Base-by-base conservation (phyloP, 2,888 invertebrate species). In the Agonopterix arenella region DNA sequence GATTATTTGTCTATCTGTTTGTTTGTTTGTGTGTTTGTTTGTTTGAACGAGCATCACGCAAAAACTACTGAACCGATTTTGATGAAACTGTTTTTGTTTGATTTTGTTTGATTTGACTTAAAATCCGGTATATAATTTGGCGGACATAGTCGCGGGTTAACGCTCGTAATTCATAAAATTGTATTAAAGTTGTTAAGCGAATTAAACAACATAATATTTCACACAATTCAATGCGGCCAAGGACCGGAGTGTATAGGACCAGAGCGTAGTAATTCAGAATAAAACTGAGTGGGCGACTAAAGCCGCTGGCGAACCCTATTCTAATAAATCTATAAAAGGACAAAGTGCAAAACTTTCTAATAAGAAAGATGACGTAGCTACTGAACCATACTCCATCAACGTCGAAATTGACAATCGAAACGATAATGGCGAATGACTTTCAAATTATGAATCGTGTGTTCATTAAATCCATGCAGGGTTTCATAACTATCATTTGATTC, bases 401-500 rank as follows among this genome's bases (percentile, higher is more conserved):
- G 53, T 52, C 51, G 46, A 37, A 52, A 50, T 52, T 53, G 53
- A 53, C 55, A 53, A 52, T 50, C 40, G 10, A 56, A 55, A 59
- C 59, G 62, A 57, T 63, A 66, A 69, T 68, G 63, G 67, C 59
- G 59, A 64, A 74, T 76, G 73, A 78, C 75, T 73, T 69, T 76
- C 66, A 70, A 65, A 70, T 71, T 67, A 65, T 58, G 61, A 62
- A 69, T 64, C 68, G 68, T 58, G 51, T 58, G 70, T 69, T 73
- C 73, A 76, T 78, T 75, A 73, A 65, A 62, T 58, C 61, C 52
- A 57, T 55, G 55, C 61, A 62, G 62, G 65, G 69, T 60, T 62
- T 61, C 65, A 63, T 62, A 67, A 71, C 70, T 73, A 79, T 75
- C 70, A 70, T 72, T 73, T 67, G 68, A 73, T 73, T 71, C 67